Evolutionary conservation across 2,797 vertebrate genomes (phyloP).

Genomic region (Periophthalmus magnuspinnatus): DNA sequence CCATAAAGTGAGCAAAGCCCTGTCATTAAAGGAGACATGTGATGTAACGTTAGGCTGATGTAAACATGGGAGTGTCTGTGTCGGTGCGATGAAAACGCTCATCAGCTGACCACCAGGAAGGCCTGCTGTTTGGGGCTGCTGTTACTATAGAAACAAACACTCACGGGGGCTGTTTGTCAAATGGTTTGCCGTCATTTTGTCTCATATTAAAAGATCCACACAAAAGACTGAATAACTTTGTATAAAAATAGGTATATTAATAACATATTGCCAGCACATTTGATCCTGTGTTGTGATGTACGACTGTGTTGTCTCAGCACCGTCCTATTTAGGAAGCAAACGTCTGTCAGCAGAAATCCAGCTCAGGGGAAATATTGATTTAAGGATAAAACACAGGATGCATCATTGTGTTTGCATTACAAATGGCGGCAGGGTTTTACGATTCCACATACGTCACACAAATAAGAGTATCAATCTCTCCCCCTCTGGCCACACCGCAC

Average conservation of each 20-base stretch:
- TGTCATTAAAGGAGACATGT: conserved; percentile 58
- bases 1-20: conserved; percentile 31
- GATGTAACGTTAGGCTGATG: conserved; percentile 46
- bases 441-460: conserved; percentile 39
- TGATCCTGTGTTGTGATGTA: conserved; percentile 14
- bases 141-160: conserved; percentile 55
- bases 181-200: background rate
- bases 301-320: conserved; percentile 21
- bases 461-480: conserved; percentile 33
- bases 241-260: background rate
- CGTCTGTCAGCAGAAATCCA: conserved; percentile 45
- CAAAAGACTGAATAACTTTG: background rate
- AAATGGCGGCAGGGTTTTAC: conserved; percentile 53
- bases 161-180: background rate
- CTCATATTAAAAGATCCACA: background rate
- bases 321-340: conserved; percentile 25
- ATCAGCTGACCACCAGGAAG: conserved; percentile 45
- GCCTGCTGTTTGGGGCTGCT: conserved; percentile 41
- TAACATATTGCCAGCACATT: background rate
- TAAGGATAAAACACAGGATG: conserved; percentile 37
- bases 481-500: conserved; percentile 17
- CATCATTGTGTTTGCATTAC: conserved; percentile 57
- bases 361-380: conserved; percentile 55
- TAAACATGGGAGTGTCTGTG: conserved; percentile 55
- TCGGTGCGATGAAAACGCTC: conserved; percentile 44